Base-by-base conservation (phyloP, 2,113 vertebrate genomes). In the Nansenia antarctica region DNA sequence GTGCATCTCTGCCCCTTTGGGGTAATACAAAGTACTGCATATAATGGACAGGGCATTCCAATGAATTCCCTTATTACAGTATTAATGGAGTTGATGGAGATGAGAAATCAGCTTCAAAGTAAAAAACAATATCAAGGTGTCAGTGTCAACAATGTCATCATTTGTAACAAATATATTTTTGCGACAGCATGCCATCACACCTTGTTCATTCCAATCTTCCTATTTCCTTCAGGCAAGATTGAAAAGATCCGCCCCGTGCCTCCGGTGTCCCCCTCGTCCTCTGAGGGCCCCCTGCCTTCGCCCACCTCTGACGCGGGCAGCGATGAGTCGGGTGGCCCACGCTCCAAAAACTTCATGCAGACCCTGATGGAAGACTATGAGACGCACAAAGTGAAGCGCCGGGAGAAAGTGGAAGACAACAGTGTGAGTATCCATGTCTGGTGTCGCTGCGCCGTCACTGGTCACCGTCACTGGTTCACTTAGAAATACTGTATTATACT, bases 331-430 rank as follows among this genome's bases (percentile, higher is more conserved):
- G 91, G 87, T 1, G 96, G 94, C 73, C 85, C 89, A 71, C 84
- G 95, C 31, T 92, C 95, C 82, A 98, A 97, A 90, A 98, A 97
- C 88, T 92, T 95, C 90, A 97, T 99, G 97, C 93, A 99, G 92
- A 99, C 98, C 0, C 94, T 98, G 34, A 93, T 99, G 96, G 97
- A 99, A 77, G 98, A 99, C 89, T 99, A 93, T 3, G 96, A 99
- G 89, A 94, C 92, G 29, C 96, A 98, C 92, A 99, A 97, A 90
- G 95, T 94, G 78, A 99, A 97, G 88, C 94, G 95, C 83, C 92
- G 94, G 73, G 96, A 98, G 83, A 94, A 94, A 74, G 82, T 94
- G 85, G 98, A 98, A 0, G 97, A 99, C 86, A 94, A 93, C 90
- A 97, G 94, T 80, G 97, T 99, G 88, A 98, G 96, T 93, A n/a